Conservation (phyloP, 2,113 vertebrate species). For the Cynopterus brachyotis region DNA sequence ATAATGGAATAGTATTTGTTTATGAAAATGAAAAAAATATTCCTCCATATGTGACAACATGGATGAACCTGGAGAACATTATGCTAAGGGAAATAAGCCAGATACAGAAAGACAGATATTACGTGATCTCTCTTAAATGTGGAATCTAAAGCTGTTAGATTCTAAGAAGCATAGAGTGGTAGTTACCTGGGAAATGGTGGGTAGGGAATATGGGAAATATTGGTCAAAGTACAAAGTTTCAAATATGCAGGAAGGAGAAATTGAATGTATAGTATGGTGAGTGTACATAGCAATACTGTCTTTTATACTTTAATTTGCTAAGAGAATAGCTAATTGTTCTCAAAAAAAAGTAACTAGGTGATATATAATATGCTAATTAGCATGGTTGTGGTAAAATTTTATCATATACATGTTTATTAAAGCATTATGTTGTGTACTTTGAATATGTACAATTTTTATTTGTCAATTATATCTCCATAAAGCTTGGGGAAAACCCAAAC, state of each 20-base stretch:
- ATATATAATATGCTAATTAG: neutral
- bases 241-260: neutral
- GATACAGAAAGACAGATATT: neutral
- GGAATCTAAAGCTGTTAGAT: neutral
- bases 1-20: neutral
- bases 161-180: neutral
- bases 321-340: neutral
- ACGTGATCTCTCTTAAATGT: neutral
- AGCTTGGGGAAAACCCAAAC: neutral
- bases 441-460: neutral
- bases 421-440: neutral
- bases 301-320: neutral
- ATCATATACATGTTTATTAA: neutral
- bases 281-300: neutral
- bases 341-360: neutral
- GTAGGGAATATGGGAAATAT: neutral
- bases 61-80: neutral
- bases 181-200: neutral
- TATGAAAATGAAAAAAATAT: neutral
- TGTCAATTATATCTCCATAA: neutral
- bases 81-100: neutral
- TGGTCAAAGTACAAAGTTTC: neutral
- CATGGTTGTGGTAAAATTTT: neutral
- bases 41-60: neutral
- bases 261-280: neutral